Base-by-base conservation (phyloP, 2,888 invertebrate genomes). In the Pammene aurita region DNA sequence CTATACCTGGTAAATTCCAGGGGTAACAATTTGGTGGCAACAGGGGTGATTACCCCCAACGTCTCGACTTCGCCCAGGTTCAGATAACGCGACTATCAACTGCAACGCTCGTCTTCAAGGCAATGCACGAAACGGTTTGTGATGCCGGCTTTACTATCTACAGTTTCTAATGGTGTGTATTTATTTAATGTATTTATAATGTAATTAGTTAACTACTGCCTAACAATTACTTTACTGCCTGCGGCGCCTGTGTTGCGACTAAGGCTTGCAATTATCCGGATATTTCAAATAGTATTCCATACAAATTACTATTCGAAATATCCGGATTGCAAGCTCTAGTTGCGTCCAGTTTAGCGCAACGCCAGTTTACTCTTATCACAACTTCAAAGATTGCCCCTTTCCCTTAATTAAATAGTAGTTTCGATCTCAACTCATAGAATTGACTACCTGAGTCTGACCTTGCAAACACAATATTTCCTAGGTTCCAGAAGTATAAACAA, bases 121-220 rank as follows among this genome's bases (percentile, higher is more conserved):
- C 35, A 35, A 50, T 18, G 46, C 18, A 38, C 48, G 13, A 61
- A 50, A 46, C 41, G 13, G n/a, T n/a, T 18, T n/a, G 18, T 50
- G 48, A 61, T 38, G 48, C 16, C 16, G 48, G 50, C 41, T 42
- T 61, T 50, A 52, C 41, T 34, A 34, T 54, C n/a, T 54, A 54
- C 9, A 54, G 34, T 62, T 14, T 52, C 62, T 62, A 62, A 11
- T 13, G n/a, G 41, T 52, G 50, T 52, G 10, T 26, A 62, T 10
- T 41, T n/a, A n/a, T n/a, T 41, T 41, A 26, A 46, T 46, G 26
- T 60, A 46, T 26, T 16, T 5, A n/a, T n/a, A 57, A 6, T 5
- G 26, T 57, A 61, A 38, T n/a, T 48, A 38, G n/a, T n/a, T n/a
- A 46, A 46, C 46, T 14, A n/a, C 16, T 38, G 2, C 41, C 16